Percentiles rank a stretch among this genome's conserved stretches.
phyloP scores from a whole-genome alignment of 2,888 invertebrate species.

The Cenopis cana region DNA sequence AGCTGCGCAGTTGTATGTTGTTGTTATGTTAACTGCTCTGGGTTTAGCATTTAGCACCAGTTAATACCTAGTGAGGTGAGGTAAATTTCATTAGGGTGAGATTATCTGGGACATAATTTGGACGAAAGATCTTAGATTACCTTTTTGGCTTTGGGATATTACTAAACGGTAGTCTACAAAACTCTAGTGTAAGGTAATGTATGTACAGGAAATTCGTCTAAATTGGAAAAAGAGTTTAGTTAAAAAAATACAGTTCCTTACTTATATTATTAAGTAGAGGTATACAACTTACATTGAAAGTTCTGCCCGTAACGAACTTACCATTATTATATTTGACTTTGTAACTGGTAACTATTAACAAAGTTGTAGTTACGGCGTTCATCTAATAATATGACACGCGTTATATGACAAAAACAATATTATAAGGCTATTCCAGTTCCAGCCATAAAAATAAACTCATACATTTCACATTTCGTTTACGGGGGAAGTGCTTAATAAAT shows the following conservation, averaged over 20 bases:
- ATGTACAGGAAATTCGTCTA: background rate
- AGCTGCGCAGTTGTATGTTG: slow-evolving; percentile 3
- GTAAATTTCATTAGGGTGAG: slow-evolving; percentile 1
- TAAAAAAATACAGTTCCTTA: no score
- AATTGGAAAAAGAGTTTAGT: background rate
- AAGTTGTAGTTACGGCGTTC: slow-evolving; percentile 12
- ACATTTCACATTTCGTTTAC: no score
- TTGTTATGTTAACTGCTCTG: slow-evolving; percentile 11
- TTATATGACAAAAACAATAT: no score
- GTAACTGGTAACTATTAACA: no score
- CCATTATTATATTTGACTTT: no score
- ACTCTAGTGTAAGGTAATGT: background rate
- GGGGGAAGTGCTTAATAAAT: no score
- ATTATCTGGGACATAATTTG: background rate
- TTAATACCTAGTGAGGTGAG: slow-evolving; percentile 15
- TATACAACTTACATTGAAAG: no score
- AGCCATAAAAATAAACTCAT: no score
- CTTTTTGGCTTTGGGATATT: background rate
- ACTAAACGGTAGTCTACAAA: background rate
- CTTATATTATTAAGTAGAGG: no score
- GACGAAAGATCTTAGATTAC: background rate
- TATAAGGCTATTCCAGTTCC: no score
- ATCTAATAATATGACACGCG: background rate
- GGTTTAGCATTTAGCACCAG: slow-evolving; percentile 9
- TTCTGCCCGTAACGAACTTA: no score